phyloP scores from a whole-genome alignment of 53 echinoderm and acorn worm species.

The Holothuria leucospilota region DNA sequence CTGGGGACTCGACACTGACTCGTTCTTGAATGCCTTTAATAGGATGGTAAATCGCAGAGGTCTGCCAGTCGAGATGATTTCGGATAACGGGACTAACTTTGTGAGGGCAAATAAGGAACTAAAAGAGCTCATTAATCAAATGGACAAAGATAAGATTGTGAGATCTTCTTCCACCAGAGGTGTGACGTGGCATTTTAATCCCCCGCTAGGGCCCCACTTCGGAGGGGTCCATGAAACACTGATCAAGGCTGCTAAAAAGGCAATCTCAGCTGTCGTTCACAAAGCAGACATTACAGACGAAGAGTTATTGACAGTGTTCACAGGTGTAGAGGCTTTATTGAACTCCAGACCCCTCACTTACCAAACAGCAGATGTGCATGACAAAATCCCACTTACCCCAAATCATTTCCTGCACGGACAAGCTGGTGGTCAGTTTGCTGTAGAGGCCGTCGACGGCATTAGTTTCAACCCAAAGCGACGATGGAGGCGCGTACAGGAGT shows the following conservation, averaged over 20 bases:
- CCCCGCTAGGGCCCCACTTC: too few relatives aligned
- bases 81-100: conserved; percentile 36
- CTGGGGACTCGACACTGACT: too few relatives aligned
- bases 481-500: neutral
- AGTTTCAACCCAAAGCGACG: neutral
- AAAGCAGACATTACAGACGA: too few relatives aligned
- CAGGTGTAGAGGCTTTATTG: conserved; percentile 17
- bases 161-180: neutral
- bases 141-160: neutral
- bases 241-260: too few relatives aligned
- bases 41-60: too few relatives aligned
- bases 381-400: neutral
- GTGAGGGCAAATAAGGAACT: neutral
- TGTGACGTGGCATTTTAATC: conserved; percentile 34
- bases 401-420: conserved; percentile 43
- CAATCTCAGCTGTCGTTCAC: neutral
- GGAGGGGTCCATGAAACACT: too few relatives aligned
- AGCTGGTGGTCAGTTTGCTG: conserved; percentile 46
- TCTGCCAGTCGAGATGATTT: conserved; percentile 22
- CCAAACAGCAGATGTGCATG: conserved; percentile 30
- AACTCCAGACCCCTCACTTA: conserved; percentile 34
- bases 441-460: conserved; percentile 5
- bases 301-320: neutral
- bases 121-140: neutral
- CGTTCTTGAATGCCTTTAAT: neutral